Conservation (phyloP, 2,797 vertebrate genomes). For the Lateolabrax maculatus region DNA sequence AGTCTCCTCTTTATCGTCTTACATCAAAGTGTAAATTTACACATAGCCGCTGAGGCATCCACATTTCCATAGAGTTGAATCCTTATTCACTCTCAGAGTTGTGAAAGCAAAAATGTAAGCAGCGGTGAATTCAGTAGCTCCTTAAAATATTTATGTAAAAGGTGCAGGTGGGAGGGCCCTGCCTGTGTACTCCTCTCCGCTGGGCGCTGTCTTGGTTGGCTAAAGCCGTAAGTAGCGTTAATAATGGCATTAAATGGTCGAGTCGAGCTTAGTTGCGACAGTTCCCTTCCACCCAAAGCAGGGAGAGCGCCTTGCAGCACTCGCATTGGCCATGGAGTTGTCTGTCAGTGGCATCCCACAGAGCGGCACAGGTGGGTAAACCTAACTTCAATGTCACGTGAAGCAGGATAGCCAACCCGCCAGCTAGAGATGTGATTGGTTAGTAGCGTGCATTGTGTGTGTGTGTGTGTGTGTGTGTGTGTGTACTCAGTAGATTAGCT, state of each 20-base stretch:
- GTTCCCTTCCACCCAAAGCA: slow-evolving; percentile 71
- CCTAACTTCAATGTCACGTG: slow-evolving; percentile 66
- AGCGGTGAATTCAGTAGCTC: slow-evolving; percentile 16
- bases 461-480: slow-evolving; percentile 59
- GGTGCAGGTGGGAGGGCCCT: slow-evolving; percentile 75
- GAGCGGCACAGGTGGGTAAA: slow-evolving; percentile 83
- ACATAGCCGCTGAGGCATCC: slow-evolving; percentile 14
- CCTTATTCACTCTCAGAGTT: slow-evolving; percentile 38
- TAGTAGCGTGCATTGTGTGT: slow-evolving; percentile 36
- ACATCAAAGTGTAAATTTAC: slow-evolving; percentile 61
- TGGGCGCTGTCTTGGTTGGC: slow-evolving; percentile 80
- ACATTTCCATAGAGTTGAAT: slow-evolving; percentile 46
- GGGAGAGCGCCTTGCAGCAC: slow-evolving; percentile 66
- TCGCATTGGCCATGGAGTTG: slow-evolving; percentile 83
- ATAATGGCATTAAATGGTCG: slow-evolving; percentile 82
- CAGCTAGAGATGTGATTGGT: slow-evolving; percentile 60
- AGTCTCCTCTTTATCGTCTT: slow-evolving; percentile 55
- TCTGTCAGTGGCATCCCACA: slow-evolving; percentile 77
- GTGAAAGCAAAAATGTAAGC: slow-evolving; percentile 44
- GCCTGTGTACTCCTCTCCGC: slow-evolving; percentile 54
- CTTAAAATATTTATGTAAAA: slow-evolving; percentile 43
- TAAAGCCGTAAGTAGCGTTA: slow-evolving; percentile 83
- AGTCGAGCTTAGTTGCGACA: slow-evolving; percentile 72
- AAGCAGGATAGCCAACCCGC: slow-evolving; percentile 44
- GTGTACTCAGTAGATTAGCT: slow-evolving; percentile 68